Evolutionary conservation across 2,888 invertebrate species (phyloP), one percentile per base, ranked within the genome.

Genomic region (Drosophila borealis): DNA sequence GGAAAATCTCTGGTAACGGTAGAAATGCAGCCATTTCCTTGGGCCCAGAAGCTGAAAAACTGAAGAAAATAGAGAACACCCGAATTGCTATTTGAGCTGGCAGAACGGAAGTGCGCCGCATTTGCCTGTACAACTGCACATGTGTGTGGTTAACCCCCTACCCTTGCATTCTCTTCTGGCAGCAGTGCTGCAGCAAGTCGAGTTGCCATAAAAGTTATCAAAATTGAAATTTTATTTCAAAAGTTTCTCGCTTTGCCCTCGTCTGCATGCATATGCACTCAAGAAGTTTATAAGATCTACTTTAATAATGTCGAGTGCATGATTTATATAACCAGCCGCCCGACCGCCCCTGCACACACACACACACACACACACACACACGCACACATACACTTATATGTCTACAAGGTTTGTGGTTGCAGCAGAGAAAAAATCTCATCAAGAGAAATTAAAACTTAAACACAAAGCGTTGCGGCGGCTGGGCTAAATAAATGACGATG

Each of bases 161-260:
- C 10, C 2, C 17, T 0, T 0, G 14, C 3, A n/a, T 14, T 41
- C 41, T 14, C 5, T 3, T 2, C n/a, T 2, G 21, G 11, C 14
- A 36, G 41, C 36, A 36, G 13, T 33, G 9, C 39, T 29, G 60
- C 29, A 39, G 60, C 29, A 39, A 41, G 53, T 48, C 69, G 61
- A 66, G 45, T 69, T 68, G 61, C 71, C 74, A 70, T 81, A 59
- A 85, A 78, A 80, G 73, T 90, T 90, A 90, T 89, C 79, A 89
- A 88, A 88, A 90, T 90, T 89, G 86, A 88, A 85, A 79, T 74
- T 90, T 82, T 89, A 78, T 82, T 79, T 80, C 75, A 81, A 89
- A 81, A 87, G 72, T 89, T 90, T 89, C 74, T 74, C 71, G 68
- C 71, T 64, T 62, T 70, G 68, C 66, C 54, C 60, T 39, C 62